phyloP scores from a whole-genome alignment of 2,888 invertebrate species.

The Amorpha juglandis region DNA sequence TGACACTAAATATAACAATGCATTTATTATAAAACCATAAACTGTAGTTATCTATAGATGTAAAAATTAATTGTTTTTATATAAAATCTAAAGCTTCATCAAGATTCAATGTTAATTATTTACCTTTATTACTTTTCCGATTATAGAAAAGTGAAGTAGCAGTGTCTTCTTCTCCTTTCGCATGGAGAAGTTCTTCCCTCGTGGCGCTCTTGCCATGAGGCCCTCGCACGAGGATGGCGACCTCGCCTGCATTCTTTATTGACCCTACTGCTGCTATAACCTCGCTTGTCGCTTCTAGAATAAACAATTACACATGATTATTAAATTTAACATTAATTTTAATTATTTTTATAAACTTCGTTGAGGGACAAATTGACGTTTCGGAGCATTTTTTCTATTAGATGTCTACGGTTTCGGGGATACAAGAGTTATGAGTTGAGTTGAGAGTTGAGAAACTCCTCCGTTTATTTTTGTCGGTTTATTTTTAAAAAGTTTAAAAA shows the following conservation, averaged over 20 bases:
- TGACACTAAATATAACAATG: conserved; percentile 80
- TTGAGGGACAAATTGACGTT: too few relatives aligned
- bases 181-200: conserved; percentile 67
- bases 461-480: too few relatives aligned
- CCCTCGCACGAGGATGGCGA: conserved; percentile 65
- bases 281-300: conserved; percentile 68
- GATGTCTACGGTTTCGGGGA: too few relatives aligned
- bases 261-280: conserved; percentile 58
- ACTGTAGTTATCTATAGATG: neutral
- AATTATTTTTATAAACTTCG: too few relatives aligned
- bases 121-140: conserved; percentile 70
- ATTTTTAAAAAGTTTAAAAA: too few relatives aligned
- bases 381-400: too few relatives aligned
- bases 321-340: neutral
- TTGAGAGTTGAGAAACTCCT: too few relatives aligned
- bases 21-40: neutral
- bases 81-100: neutral
- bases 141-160: conserved; percentile 68
- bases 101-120: conserved; percentile 31
- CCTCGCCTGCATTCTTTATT: conserved; percentile 57
- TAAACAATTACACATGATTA: neutral
- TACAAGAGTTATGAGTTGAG: too few relatives aligned
- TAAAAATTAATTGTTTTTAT: too few relatives aligned
- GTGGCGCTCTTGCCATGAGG: conserved; percentile 56
- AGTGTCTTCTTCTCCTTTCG: conserved; percentile 61